phyloP scores from a whole-genome alignment of 1,140 invertebrate genomes.

The Bombus pascuorum region DNA sequence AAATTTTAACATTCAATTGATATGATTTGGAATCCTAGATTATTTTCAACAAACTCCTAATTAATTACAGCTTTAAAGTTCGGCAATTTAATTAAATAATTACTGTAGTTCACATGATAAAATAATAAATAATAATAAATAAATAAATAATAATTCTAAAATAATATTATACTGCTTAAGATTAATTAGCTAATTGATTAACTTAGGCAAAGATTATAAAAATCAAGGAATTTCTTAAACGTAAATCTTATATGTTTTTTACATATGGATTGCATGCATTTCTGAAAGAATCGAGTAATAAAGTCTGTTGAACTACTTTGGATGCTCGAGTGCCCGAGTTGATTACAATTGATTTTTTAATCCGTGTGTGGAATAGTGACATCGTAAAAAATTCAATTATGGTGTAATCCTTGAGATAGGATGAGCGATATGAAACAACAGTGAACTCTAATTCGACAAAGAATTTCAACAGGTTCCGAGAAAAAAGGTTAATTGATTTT shows the following conservation, averaged over 20 bases:
- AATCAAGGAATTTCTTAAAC: neutral
- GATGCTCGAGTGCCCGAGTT: neutral
- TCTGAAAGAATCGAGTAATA: neutral
- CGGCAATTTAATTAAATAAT: too few species aligned
- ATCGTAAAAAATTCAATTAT: constrained; percentile 10
- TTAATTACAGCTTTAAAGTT: too few species aligned
- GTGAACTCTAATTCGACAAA: neutral
- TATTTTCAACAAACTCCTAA: too few species aligned
- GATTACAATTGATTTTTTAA: constrained; percentile 4
- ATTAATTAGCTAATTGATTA: too few species aligned
- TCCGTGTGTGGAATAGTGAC: neutral
- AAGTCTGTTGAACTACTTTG: neutral
- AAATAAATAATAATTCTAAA: too few species aligned
- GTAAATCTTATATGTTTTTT: neutral
- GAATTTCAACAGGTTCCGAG: neutral
- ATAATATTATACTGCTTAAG: too few species aligned
- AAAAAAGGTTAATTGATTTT: constrained; percentile 10
- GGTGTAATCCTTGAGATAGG: neutral
- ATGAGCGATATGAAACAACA: neutral
- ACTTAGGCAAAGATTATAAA: too few species aligned
- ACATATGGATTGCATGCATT: neutral
- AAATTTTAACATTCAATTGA: neutral
- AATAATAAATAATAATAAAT: too few species aligned
- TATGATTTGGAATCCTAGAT: neutral
- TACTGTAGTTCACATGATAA: too few species aligned